Evolutionary conservation across 1,140 invertebrate genomes (phyloP).

Genomic region (Psix sp.): DNA sequence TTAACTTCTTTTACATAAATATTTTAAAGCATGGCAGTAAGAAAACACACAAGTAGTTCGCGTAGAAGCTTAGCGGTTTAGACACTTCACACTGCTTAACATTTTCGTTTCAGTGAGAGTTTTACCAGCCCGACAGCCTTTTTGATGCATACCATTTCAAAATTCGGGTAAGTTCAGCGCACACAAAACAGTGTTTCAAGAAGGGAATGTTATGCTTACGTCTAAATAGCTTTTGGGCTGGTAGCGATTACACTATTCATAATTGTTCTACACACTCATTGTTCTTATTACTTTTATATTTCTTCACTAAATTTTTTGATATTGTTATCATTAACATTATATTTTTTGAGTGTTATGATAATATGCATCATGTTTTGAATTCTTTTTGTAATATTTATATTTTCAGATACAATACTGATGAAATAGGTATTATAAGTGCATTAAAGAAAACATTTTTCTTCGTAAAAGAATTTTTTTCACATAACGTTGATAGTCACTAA

Average conservation of each 20-base stretch:
- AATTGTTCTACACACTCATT: slow-evolving; percentile 12
- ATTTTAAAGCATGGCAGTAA: slow-evolving; percentile 42
- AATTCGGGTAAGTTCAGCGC: slow-evolving; percentile 83
- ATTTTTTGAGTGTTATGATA: no score
- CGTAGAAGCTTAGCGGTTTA: slow-evolving; percentile 65
- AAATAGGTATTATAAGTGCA: no score
- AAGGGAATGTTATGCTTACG: slow-evolving; percentile 65
- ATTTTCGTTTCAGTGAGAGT: slow-evolving; percentile 83
- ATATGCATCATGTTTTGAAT: no score
- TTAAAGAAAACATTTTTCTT: no score
- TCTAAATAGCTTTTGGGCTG: slow-evolving; percentile 71
- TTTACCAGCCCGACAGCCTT: slow-evolving; percentile 82
- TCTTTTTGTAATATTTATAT: no score
- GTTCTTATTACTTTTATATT: slow-evolving; percentile 7
- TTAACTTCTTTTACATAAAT: no score
- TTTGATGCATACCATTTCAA: slow-evolving; percentile 84
- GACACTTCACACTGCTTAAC: slow-evolving; percentile 73
- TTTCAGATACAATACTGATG: no score
- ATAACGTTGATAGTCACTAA: no score
- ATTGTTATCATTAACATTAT: background rate
- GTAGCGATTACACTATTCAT: slow-evolving; percentile 59
- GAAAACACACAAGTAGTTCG: slow-evolving; percentile 52
- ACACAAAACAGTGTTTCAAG: slow-evolving; percentile 55
- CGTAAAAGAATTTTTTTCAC: no score
- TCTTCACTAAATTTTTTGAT: background rate